Evolutionary conservation across 2,797 vertebrate species (phyloP).

Genomic region (Fratercula arctica): DNA sequence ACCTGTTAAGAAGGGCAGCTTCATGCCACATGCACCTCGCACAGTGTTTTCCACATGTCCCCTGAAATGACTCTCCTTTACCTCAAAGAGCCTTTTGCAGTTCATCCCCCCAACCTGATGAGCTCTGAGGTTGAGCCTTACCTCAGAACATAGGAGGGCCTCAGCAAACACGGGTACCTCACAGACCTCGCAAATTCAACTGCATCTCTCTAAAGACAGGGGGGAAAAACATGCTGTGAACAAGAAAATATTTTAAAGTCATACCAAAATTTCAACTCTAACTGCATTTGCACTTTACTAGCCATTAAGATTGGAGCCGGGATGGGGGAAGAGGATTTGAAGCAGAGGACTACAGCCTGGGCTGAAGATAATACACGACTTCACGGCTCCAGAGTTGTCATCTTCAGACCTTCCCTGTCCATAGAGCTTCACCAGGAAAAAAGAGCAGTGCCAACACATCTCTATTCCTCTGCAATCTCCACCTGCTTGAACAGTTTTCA

Average conservation of each 20-base stretch:
- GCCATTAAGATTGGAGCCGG: not conserved
- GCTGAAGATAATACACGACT: accelerated
- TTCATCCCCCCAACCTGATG: not conserved
- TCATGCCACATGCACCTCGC: not conserved
- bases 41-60: not conserved
- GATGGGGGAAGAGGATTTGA: no score
- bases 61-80: not conserved
- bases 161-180: conserved; percentile 90
- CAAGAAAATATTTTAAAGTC: not conserved
- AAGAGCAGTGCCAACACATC: not conserved
- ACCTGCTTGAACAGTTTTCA: not conserved
- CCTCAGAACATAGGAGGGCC: conserved; percentile 95
- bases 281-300: not conserved
- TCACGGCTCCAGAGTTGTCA: not conserved
- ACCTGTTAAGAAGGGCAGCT: not conserved
- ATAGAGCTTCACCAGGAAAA: not conserved
- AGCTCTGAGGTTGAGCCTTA: conserved; percentile 60
- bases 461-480: not conserved
- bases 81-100: not conserved
- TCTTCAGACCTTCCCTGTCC: not conserved
- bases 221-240: not conserved
- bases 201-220: conserved; percentile 85
- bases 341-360: not conserved
- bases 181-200: conserved; percentile 87
- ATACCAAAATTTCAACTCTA: not conserved